Base-by-base conservation (phyloP, 1,140 invertebrate species). In the Atta colombica region DNA sequence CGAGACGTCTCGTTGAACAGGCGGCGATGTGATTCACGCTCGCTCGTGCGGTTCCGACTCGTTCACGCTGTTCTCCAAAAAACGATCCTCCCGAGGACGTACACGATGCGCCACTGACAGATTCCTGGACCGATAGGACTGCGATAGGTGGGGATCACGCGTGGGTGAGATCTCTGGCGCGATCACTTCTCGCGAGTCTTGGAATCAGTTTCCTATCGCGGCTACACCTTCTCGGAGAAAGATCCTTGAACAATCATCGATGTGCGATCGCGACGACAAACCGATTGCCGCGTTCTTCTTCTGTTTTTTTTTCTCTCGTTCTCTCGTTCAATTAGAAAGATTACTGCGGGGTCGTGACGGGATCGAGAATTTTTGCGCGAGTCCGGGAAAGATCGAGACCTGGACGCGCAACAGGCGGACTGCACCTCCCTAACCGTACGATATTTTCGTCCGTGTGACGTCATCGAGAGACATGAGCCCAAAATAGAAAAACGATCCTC, bases 361-460 rank as follows among this genome's bases (percentile, higher is more conserved):
- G 66, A 85, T 88, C 86, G 86, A 89, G 51, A 84, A 93, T 94
- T 94, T 94, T 93, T 92, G 91, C 86, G 91, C 86, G 91, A 94
- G 87, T 94, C 92, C 63, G 92, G 93, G 92, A 95, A 95, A 94
- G 92, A 93, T 93, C 85, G 87, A 92, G 93, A 93, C 92, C 93
- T 94, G 92, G 91, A 94, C 92, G 89, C 90, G 88, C 92, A 91
- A 90, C 91, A 88, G 92, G 69, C 87, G 85, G 69, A 88, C 86
- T 90, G 90, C 87, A 89, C 90, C 91, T 94, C 92, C 92, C 92
- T 90, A 91, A 91, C 92, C 93, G 91, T 87, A 88, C 88, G 94
- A 92, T 95, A 95, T 95, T 95, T 95, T 94, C 87, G 94, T 91
- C 91, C 53, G 10, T 81, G 90, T 94, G 94, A 95, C 95, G 95